phyloP scores from a whole-genome alignment of 2,797 vertebrate genomes.

The Amphiprion clarkii region DNA sequence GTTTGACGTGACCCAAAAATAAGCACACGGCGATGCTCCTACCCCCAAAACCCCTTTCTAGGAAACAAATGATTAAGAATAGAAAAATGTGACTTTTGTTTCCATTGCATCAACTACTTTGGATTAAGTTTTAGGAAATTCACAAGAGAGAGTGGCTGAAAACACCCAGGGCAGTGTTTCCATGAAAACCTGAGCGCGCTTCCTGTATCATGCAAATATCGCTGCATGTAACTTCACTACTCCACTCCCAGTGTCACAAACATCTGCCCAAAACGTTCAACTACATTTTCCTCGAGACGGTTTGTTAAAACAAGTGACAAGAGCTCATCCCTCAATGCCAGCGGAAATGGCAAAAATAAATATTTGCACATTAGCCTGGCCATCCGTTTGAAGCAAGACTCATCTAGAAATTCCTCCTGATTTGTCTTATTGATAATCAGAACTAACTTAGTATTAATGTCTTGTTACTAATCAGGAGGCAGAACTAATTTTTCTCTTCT shows the following conservation, averaged over 20 bases:
- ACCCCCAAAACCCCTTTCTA: conserved; percentile 60
- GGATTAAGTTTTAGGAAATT: conserved; percentile 62
- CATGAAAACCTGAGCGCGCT: conserved; percentile 51
- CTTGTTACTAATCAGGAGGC: background rate
- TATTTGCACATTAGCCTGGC: background rate
- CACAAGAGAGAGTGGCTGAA: conserved; percentile 48
- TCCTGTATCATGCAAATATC: conserved; percentile 19
- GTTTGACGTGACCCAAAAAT: conserved; percentile 63
- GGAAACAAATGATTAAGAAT: conserved; percentile 67
- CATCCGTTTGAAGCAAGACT: background rate
- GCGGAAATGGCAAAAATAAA: background rate
- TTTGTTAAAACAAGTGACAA: conserved; percentile 8
- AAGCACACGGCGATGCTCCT: conserved; percentile 63
- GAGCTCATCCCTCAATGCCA: background rate
- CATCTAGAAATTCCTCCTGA: background rate
- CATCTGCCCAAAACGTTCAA: conserved; percentile 12
- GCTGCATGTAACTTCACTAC: conserved; percentile 21
- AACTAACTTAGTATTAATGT: background rate
- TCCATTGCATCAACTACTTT: conserved; percentile 59
- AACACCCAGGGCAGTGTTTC: conserved; percentile 49
- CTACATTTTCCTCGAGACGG: background rate
- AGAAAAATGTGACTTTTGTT: conserved; percentile 72
- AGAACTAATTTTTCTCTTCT: background rate
- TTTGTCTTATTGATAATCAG: background rate
- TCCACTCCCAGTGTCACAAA: conserved; percentile 35